Evolutionary conservation across 2,888 invertebrate genomes (phyloP), one percentile per base, ranked within the genome.

Genomic region (Rhagonycha fulva): DNA sequence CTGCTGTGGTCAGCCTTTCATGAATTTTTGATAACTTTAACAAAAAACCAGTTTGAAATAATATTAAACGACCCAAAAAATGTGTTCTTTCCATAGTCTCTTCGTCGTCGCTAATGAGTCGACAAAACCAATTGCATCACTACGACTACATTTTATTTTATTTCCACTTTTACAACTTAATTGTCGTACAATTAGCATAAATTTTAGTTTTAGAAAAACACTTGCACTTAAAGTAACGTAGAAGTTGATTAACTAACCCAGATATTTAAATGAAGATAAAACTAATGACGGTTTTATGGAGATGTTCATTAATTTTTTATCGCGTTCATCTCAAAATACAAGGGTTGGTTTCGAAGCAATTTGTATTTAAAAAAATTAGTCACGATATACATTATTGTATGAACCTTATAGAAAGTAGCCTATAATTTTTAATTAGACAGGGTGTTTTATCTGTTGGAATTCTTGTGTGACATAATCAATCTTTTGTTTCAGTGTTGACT

Each of bases 191-290:
- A 47, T 47, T 47, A 47, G 47, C n/a, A 47, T 47, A 47, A 47
- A 47, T 47, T 47, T 47, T 47, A 47, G 47, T 47, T 47, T 47
- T n/a, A 47, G n/a, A 47, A 47, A 71, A 24, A 66, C 71, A 60
- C 66, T 70, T 66, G 23, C 66, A 62, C 12, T 47, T 71, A 66
- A 71, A 66, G 71, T n/a, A 23, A 23, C 26, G 26, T 24, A 66
- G 61, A 23, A 63, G 28, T 23, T 30, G 71, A 71, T 71, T 71
- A 71, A 32, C 19, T 24, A 66, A 30, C 10, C 11, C 14, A 70
- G 70, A 70, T 71, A 71, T 66, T 66, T 71, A 63, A 66, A 66
- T 71, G 32, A 66, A 66, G 71, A 71, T 71, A 71, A 71, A 70
- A 47, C 14, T 71, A 71, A 71, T 66, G 47, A 47, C 47, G 47